Conservation (phyloP, 2,888 invertebrate species). For the Odontothrips loti region DNA sequence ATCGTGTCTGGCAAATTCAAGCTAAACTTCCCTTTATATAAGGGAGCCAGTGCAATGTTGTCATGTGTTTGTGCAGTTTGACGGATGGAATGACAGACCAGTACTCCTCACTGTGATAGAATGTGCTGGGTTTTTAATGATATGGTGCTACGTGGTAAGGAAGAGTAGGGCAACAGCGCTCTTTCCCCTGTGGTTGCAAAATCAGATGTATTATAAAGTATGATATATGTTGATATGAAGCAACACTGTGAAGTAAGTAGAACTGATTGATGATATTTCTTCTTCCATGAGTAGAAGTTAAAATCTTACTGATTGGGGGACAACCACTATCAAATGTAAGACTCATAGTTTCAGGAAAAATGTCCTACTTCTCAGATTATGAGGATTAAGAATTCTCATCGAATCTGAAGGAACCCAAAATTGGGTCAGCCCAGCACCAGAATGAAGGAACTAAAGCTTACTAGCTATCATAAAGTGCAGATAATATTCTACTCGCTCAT, state of each 20-base stretch:
- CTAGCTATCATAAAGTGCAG: conserved; percentile 20
- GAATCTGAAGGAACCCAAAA: not conserved
- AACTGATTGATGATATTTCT: conserved; percentile 6
- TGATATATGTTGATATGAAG: not conserved
- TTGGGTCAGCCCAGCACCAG: conserved; percentile 23
- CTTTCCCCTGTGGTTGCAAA: not conserved
- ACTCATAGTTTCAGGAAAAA: conserved; percentile 1
- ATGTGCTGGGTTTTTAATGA: conserved; percentile 23
- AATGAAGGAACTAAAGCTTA: conserved; percentile 8
- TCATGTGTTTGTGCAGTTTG: not conserved
- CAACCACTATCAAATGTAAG: not conserved
- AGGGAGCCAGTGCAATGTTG: conserved; percentile 17
- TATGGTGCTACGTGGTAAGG: conserved; percentile 16
- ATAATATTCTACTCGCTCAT: conserved; percentile 22
- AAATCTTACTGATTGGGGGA: not conserved
- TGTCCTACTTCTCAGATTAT: not conserved
- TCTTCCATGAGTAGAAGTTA: not conserved
- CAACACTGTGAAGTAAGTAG: not conserved
- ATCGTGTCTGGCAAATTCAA: conserved; percentile 13
- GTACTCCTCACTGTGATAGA: conserved; percentile 26
- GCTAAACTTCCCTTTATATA: not conserved
- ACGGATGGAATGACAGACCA: not conserved
- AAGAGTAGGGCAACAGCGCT: not conserved
- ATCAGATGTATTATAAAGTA: not conserved
- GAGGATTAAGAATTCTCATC: not conserved